These are phyloP conservation scores for Bacillus rossius DNA, from an alignment of 1,140 invertebrate species.

Conservation along the genomic window DNA sequence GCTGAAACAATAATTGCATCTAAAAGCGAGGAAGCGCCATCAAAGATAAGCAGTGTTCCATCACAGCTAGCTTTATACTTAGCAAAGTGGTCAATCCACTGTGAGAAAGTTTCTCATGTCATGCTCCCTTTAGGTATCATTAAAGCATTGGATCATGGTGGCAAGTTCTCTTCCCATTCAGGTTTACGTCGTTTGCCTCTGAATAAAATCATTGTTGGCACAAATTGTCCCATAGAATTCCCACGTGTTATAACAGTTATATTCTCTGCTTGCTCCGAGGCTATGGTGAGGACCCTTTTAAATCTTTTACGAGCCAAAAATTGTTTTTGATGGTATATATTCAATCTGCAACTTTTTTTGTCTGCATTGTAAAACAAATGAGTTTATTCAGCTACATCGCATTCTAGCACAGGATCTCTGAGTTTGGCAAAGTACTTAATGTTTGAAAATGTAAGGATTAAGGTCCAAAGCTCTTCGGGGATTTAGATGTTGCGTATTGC, in stretches of 20 bases:
- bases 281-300: slow-evolving; percentile 35
- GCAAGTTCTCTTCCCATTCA: slow-evolving; percentile 34
- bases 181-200: slow-evolving; percentile 34
- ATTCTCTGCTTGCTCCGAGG: slow-evolving; percentile 37
- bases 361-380: slow-evolving; percentile 32
- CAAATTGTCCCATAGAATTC: slow-evolving; percentile 32
- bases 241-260: slow-evolving; percentile 38
- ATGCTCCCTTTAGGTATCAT: slow-evolving; percentile 38
- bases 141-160: slow-evolving; percentile 26
- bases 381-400: no score
- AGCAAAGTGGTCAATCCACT: slow-evolving; percentile 34
- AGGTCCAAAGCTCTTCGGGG: no score
- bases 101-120: slow-evolving; percentile 33
- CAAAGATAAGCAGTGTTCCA: slow-evolving; percentile 35
- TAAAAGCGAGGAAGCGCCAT: slow-evolving; percentile 35
- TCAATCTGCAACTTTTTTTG: slow-evolving; percentile 39
- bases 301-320: slow-evolving; percentile 36
- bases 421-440: no score
- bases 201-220: slow-evolving; percentile 40
- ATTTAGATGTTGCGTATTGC: no score
- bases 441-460: no score
- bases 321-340: slow-evolving; percentile 33
- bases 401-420: no score
- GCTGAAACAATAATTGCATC: slow-evolving; percentile 26
- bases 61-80: slow-evolving; percentile 28